These are phyloP conservation scores for Clusia tigrina DNA, from an alignment of 2,888 invertebrate genomes.

Conservation along the genomic window DNA sequence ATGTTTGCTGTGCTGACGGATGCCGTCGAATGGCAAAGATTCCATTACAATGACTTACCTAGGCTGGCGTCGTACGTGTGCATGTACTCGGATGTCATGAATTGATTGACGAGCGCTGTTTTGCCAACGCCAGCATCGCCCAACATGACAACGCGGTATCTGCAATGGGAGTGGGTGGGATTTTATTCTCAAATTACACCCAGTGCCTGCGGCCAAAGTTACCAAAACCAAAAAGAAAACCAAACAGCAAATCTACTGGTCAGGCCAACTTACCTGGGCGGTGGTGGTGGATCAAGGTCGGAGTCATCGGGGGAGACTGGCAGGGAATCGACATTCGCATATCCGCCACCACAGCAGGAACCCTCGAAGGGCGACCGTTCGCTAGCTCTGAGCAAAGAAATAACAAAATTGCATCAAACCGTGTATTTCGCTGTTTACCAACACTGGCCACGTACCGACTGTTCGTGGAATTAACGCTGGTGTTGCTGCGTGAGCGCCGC, in stretches of 20 bases:
- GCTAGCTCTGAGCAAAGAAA: constrained; percentile 71
- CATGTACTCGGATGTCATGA: constrained; percentile 96
- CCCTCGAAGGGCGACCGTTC: constrained; percentile 87
- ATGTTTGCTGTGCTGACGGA: background rate
- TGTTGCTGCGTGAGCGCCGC: constrained; percentile 83
- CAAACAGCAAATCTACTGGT: too few relatives aligned
- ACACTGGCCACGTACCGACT: constrained; percentile 75
- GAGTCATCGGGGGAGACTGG: constrained; percentile 78
- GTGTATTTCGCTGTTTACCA: background rate
- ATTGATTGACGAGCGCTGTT: constrained; percentile 88
- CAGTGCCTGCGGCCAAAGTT: too few relatives aligned
- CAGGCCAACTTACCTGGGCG: constrained; percentile 44
- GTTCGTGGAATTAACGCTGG: constrained; percentile 84
- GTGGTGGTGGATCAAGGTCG: constrained; percentile 69
- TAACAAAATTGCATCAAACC: background rate
- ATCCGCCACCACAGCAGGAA: constrained; percentile 83
- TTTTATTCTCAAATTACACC: too few relatives aligned
- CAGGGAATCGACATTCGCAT: constrained; percentile 79
- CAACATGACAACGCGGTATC: constrained; percentile 83
- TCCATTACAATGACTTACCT: constrained; percentile 77
- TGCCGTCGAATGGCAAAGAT: background rate
- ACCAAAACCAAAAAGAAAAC: too few relatives aligned
- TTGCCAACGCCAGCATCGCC: constrained; percentile 90
- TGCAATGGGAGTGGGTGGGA: constrained; percentile 61
- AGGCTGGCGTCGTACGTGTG: constrained; percentile 92